Evolutionary conservation across 1,140 invertebrate genomes (phyloP).

Genomic region (Propsilocerus akamusi): DNA sequence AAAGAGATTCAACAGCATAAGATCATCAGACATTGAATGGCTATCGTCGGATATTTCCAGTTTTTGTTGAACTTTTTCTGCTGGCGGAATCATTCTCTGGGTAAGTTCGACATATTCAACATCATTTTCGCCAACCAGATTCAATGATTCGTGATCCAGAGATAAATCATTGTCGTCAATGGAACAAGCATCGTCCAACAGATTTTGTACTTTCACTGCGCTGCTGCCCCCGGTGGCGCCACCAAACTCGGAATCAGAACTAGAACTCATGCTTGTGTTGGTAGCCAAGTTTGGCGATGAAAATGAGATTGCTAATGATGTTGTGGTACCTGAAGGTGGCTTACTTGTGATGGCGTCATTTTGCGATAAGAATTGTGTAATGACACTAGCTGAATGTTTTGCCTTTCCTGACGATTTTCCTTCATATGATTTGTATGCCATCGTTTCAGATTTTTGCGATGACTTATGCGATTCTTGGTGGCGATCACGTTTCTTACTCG

Average conservation of each 20-base stretch:
- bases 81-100: conserved; percentile 17
- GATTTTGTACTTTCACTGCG: conserved; percentile 10
- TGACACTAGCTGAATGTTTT: background rate
- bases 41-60: conserved; percentile 1
- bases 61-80: conserved; percentile 4
- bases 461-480: background rate
- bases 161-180: conserved; percentile 67
- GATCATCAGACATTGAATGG: conserved; percentile 7
- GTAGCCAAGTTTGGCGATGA: conserved; percentile 7
- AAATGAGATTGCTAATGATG: conserved; percentile 4
- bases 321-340: background rate
- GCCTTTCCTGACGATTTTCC: background rate
- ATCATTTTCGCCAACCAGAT: conserved; percentile 45
- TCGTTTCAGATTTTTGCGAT: background rate
- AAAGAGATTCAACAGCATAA: conserved; percentile 10
- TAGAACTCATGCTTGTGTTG: background rate
- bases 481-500: background rate
- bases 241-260: conserved; percentile 4
- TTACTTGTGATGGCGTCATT: background rate
- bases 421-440: background rate
- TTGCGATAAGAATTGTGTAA: background rate
- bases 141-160: conserved; percentile 40
- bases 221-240: conserved; percentile 2
- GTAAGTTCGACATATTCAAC: conserved; percentile 46
- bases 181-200: conserved; percentile 29